Evolutionary conservation across 2,888 invertebrate genomes (phyloP).

Genomic region (Lepidocyrtoides sp.): DNA sequence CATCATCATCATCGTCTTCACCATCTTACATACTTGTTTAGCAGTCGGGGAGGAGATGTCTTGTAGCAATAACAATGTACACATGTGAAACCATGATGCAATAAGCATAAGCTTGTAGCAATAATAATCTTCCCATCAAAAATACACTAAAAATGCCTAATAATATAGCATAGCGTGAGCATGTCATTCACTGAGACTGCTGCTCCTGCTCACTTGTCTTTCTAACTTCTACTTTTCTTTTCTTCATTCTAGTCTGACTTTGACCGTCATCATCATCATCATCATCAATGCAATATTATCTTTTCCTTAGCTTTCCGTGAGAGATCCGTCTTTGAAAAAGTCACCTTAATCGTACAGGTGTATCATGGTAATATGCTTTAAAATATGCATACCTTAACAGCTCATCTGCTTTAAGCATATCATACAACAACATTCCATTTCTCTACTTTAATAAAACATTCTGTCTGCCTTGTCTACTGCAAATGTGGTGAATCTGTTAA

Average conservation of each 20-base stretch:
- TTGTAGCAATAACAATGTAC: conserved; percentile 41
- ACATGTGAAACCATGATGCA: conserved; percentile 5
- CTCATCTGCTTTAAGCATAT: background rate
- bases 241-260: conserved; percentile 57
- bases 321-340: background rate
- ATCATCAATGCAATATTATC: background rate
- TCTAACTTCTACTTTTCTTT: no score
- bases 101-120: conserved; percentile 15
- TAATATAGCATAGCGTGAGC: conserved; percentile 37
- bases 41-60: conserved; percentile 64
- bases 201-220: conserved; percentile 68
- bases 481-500: conserved; percentile 58
- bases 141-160: background rate
- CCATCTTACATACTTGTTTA: conserved; percentile 25
- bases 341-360: conserved; percentile 18
- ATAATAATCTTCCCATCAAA: background rate
- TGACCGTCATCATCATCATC: conserved; percentile 46
- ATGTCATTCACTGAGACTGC: conserved; percentile 70
- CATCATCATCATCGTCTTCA: conserved; percentile 12
- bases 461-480: background rate
- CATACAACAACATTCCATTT: conserved; percentile 29
- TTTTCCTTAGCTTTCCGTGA: background rate
- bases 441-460: background rate
- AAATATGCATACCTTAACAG: conserved; percentile 6
- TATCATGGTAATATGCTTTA: no score